Conservation (phyloP, 2,888 invertebrate species). For the Flexamia atlantica region DNA sequence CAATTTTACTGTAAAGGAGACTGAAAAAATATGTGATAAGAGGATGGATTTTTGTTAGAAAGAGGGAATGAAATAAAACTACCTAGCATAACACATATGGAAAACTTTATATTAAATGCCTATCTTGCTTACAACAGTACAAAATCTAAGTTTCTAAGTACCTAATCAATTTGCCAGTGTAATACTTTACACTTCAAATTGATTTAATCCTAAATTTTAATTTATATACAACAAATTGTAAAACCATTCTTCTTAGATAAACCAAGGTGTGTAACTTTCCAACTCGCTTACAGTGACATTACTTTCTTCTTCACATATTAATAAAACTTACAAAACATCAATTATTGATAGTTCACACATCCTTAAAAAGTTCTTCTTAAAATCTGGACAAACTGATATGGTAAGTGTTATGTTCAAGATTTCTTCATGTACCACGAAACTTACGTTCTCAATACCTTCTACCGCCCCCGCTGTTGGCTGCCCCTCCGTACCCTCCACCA, state of each 20-base stretch:
- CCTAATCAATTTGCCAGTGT: neutral
- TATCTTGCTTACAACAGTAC: slow-evolving; percentile 26
- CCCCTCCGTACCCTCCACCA: slow-evolving; percentile 54
- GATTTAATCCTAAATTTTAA: neutral
- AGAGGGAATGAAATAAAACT: slow-evolving; percentile 29
- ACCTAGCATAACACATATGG: slow-evolving; percentile 22
- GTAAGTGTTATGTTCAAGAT: neutral
- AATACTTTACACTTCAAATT: slow-evolving; percentile 22
- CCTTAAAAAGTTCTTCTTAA: slow-evolving; percentile 4
- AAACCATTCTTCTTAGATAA: neutral
- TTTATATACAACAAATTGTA: slow-evolving; percentile 10
- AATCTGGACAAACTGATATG: slow-evolving; percentile 7
- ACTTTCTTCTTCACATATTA: slow-evolving; percentile 1
- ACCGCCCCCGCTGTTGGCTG: slow-evolving; percentile 37
- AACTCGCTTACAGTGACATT: neutral
- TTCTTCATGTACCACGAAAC: slow-evolving; percentile 32
- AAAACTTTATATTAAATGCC: slow-evolving; percentile 17
- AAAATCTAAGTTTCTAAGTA: slow-evolving; percentile 19
- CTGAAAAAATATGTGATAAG: neutral
- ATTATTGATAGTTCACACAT: slow-evolving; percentile 13
- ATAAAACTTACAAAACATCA: neutral
- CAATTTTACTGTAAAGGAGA: no score
- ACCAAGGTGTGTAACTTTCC: neutral
- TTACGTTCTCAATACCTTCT: slow-evolving; percentile 60
- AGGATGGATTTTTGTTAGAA: neutral